Evolutionary conservation across 2,888 invertebrate genomes (phyloP), one percentile per base, ranked within the genome.

Genomic region (Caenorhabditis panamensis): DNA sequence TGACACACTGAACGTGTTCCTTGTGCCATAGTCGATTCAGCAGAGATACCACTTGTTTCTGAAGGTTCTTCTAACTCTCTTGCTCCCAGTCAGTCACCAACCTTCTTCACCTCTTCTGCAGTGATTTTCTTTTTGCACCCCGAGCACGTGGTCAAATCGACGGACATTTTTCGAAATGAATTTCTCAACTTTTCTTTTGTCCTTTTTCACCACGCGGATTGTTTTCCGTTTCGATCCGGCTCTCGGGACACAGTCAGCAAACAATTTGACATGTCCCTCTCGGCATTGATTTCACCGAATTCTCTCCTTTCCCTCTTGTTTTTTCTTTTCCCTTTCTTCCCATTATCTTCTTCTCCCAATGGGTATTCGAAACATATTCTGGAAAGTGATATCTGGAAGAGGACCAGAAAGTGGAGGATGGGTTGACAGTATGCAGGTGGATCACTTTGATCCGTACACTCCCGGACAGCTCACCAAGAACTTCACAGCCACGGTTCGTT

Each of bases 371-470:
- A 79, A 66, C 24, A 79, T 79, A 20, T 79, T 79, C 31, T 79
- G 79, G 79, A 79, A 72, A 24, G 79, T 72, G 49, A 11, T 79
- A 0, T 53, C 79, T 6, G 79, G 79, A 59, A 79, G 67, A 79
- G 61, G 9, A 16, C 71, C 79, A 8, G 79, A 79, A 24, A 68
- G 54, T 53, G 79, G 64, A 1, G 72, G 63, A 26, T 82, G 82
- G 82, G 58, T 68, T 1, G 81, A 81, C 24, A 64, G 77, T 44
- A 44, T 63, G 44, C 82, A 78, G 49, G 69, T 79, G 31, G 75
- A 78, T 6, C 63, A 75, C n/a, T 79, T 82, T 28, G 82, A 82
- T n/a, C 82, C 82, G 5, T 82, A 71, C 28, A 79, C 82, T 18
- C 69, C 78, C 0, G 73, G 73, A 41, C 78, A 79, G 13, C 26